Evolutionary conservation across 2,113 vertebrate species (phyloP), one percentile per base, ranked within the genome.

Genomic region (Ptychochromis oligacanthus): DNA sequence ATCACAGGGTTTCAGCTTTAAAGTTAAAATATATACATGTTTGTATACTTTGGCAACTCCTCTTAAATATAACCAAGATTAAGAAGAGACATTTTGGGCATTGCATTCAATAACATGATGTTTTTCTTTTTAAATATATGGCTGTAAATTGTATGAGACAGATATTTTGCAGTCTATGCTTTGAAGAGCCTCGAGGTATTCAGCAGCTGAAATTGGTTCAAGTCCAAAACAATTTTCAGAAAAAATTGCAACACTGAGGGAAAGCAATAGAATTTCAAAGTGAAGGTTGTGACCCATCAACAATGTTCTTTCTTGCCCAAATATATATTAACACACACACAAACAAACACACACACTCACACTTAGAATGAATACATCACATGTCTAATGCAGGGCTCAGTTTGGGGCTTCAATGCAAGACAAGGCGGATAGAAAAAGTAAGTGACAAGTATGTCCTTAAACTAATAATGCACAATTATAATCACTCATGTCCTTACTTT

Each of bases 161-260:
- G 54, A 84, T 80, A 77, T 67, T 84, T 82, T 84, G 75, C 43
- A 79, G 64, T 76, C 76, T 46, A 5, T 70, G 38, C 38, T 81
- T 90, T 81, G 74, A 67, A 59, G 38, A 84, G 65, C 64, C 79
- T 84, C 18, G 40, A 87, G 83, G 79, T 86, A 88, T 91, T 77
- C 83, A 74, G 75, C 64, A 59, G 75, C 59, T 72, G 74, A 87
- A 93, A 89, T 86, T 90, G 85, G 79, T 86, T 90, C 26, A 78
- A 77, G 79, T 81, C 83, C 77, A 90, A 90, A 91, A 90, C 89
- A 91, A 89, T 88, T 88, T 89, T 84, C 18, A 59, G 60, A 80
- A 86, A 85, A 88, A 72, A 88, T 64, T 80, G 70, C 46, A 28
- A 79, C 40, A 43, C 57, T 61, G 43, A 80, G 85, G 85, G 74